These are phyloP conservation scores for Fabriciana adippe DNA, from an alignment of 2,888 invertebrate species.

Conservation along the genomic window DNA sequence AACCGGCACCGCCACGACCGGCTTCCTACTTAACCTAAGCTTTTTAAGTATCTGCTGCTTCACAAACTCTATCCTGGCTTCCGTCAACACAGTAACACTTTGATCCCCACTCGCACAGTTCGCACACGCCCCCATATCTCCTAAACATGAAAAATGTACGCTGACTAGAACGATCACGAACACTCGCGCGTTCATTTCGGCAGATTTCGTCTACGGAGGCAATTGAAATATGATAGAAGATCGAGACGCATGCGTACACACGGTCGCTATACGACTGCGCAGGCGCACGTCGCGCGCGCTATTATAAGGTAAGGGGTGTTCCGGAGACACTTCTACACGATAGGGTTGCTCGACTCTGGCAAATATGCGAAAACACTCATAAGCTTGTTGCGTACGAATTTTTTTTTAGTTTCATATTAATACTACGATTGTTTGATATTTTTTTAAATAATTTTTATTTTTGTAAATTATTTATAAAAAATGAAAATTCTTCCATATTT, in stretches of 20 bases:
- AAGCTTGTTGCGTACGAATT: conserved; percentile 1
- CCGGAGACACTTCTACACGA: conserved; percentile 18
- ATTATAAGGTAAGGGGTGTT: conserved; percentile 40
- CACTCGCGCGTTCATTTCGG: conserved; percentile 55
- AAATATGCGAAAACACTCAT: neutral
- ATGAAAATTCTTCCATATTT: no score
- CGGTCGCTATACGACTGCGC: conserved; percentile 56
- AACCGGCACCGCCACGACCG: conserved; percentile 83
- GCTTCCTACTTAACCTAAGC: conserved; percentile 88
- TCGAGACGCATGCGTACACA: conserved; percentile 69
- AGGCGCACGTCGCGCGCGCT: conserved; percentile 34
- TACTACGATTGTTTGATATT: no score
- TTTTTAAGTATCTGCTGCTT: conserved; percentile 93
- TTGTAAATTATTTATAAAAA: no score
- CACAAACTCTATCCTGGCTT: conserved; percentile 89
- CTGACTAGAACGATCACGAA: conserved; percentile 61
- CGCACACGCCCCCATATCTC: conserved; percentile 65
- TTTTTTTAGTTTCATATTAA: conserved; percentile 2
- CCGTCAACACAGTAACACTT: conserved; percentile 82
- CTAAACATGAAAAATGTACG: conserved; percentile 56
- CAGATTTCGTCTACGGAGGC: conserved; percentile 62
- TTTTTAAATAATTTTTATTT: no score
- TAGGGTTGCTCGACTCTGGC: conserved; percentile 1
- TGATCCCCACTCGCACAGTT: conserved; percentile 74
- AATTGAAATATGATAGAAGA: conserved; percentile 63